Evolutionary conservation across 2,113 vertebrate genomes (phyloP).

Genomic region (Seriola quinqueradiata): DNA sequence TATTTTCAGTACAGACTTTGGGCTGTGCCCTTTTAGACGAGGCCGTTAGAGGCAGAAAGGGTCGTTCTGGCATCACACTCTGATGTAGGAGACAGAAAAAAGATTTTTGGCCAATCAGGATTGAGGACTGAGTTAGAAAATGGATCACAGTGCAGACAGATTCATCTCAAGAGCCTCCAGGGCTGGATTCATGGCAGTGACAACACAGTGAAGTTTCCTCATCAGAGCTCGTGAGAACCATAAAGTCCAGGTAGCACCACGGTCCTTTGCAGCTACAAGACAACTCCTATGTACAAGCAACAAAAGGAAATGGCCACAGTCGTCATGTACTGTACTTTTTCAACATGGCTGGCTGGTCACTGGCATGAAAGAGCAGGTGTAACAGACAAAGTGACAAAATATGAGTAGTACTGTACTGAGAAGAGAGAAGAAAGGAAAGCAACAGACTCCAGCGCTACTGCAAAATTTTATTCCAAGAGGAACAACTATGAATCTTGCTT

Average conservation of each 20-base stretch:
- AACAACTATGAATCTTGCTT: background rate
- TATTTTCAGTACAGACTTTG: constrained; percentile 39
- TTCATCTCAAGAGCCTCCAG: constrained; percentile 44
- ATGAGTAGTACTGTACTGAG: constrained; percentile 16
- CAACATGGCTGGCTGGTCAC: constrained; percentile 36
- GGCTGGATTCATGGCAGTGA: constrained; percentile 12
- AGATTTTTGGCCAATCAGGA: constrained; percentile 32
- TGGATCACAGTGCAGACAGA: constrained; percentile 88
- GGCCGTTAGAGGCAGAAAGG: constrained; percentile 60
- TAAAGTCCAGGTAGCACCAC: background rate
- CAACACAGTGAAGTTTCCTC: constrained; percentile 20
- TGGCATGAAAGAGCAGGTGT: constrained; percentile 23
- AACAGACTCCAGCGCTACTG: background rate
- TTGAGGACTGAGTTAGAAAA: constrained; percentile 41
- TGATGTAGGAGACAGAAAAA: background rate
- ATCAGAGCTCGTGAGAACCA: constrained; percentile 23
- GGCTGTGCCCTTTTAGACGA: constrained; percentile 50
- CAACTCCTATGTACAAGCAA: constrained; percentile 20
- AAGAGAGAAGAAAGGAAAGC: constrained; percentile 17
- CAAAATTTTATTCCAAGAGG: background rate
- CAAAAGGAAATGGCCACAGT: constrained; percentile 18
- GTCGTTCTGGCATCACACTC: constrained; percentile 88
- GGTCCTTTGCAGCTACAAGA: constrained; percentile 4
- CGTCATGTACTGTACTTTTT: background rate
- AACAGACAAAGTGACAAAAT: background rate